phyloP scores from a whole-genome alignment of 2,113 vertebrate species.

The Dicentrarchus labrax region DNA sequence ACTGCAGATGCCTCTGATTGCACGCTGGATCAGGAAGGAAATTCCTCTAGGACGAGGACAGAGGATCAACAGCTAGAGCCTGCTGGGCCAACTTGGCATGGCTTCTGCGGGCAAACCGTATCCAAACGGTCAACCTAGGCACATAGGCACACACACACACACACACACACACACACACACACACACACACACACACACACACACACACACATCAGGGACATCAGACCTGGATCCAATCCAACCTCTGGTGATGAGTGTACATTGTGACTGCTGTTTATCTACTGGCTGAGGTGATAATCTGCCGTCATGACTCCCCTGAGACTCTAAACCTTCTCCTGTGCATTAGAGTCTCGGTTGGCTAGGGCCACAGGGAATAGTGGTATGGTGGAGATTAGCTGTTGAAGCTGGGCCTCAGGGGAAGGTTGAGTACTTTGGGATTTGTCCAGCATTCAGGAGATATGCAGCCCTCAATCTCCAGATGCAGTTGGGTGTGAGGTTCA shows the following conservation, averaged over 20 bases:
- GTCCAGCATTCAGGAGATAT: not conserved
- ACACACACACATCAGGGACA: not conserved
- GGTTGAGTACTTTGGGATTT: conserved; percentile 20
- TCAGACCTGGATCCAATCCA: conserved; percentile 49
- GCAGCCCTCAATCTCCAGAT: conserved; percentile 7
- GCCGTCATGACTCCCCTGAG: conserved; percentile 50
- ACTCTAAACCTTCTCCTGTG: conserved; percentile 56
- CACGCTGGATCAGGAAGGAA: conserved; percentile 75
- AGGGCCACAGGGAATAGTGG: conserved; percentile 6
- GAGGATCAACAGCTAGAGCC: conserved; percentile 44
- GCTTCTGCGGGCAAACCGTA: conserved; percentile 15
- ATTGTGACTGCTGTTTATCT: conserved; percentile 66
- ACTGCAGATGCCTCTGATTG: conserved; percentile 78
- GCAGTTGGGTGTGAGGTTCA: not conserved
- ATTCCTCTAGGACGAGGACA: conserved; percentile 71
- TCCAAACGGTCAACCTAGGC: conserved; percentile 12
- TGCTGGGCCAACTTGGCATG: conserved; percentile 42
- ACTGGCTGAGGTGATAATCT: conserved; percentile 69
- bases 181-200: not conserved
- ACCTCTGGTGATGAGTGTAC: conserved; percentile 50
- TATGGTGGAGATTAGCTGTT: conserved; percentile 18
- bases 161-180: conserved; percentile 14
- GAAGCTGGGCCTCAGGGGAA: not conserved
- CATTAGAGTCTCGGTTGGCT: conserved; percentile 40
- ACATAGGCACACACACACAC: conserved; percentile 1